A percentile compares a stretch with the other conserved stretches of the same genome.
Evolutionary conservation across 2,888 invertebrate species (phyloP).

Genomic region (Trichogramma evanescens): DNA sequence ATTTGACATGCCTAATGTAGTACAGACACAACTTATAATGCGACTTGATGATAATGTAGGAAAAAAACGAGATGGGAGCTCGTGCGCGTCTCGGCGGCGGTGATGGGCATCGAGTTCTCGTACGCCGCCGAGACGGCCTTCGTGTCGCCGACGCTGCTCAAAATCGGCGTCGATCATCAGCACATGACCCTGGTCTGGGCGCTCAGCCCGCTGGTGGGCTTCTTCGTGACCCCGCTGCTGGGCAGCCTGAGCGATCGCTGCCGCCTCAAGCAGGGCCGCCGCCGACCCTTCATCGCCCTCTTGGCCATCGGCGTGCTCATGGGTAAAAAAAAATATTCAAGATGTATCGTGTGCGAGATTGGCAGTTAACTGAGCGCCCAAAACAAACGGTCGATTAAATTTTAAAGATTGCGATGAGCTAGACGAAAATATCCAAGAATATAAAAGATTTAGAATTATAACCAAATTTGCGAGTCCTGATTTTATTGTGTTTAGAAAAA

Average conservation of each 20-base stretch:
- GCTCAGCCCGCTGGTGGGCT: constrained; percentile 85
- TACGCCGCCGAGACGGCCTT: constrained; percentile 97
- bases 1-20: no score
- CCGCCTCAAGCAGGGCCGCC: constrained; percentile 68
- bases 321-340: constrained; percentile 52
- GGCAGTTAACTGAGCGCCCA: neutral
- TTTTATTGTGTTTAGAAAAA: no score
- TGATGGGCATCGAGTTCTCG: constrained; percentile 96
- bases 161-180: constrained; percentile 85
- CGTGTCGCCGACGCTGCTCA: constrained; percentile 87
- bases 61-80: constrained; percentile 73
- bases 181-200: constrained; percentile 97
- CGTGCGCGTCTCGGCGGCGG: constrained; percentile 83
- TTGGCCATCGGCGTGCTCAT: constrained; percentile 84
- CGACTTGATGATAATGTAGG: constrained; percentile 47
- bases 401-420: no score
- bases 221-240: constrained; percentile 86
- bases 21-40: no score
- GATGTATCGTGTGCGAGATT: constrained; percentile 6
- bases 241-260: constrained; percentile 91
- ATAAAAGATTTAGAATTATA: neutral
- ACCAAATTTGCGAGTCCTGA: no score
- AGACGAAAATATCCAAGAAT: no score
- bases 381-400: no score
- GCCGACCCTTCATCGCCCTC: constrained; percentile 85